Percentiles rank a stretch among this genome's conserved stretches.
These are phyloP conservation scores for Sphenodon punctatus DNA, from an alignment of 2,797 vertebrate genomes.

Conservation along the genomic window DNA sequence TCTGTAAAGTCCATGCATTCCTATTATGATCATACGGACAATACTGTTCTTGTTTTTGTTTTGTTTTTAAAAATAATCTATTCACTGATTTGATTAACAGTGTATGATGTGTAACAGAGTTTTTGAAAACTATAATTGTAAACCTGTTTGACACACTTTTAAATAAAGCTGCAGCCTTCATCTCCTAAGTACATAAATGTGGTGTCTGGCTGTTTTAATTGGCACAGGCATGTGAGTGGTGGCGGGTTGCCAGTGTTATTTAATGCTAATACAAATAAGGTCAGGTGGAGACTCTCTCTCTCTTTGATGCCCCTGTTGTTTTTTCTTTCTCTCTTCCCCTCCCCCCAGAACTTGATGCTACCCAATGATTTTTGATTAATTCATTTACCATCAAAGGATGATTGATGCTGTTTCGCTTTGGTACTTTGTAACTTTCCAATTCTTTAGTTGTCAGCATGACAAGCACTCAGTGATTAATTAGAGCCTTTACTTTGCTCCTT, in stretches of 20 bases:
- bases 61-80: neutral
- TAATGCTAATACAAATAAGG: conserved; percentile 34
- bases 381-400: conserved; percentile 76
- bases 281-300: conserved; percentile 27
- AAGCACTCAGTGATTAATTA: conserved; percentile 75
- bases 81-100: conserved; percentile 35
- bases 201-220: neutral
- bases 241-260: neutral
- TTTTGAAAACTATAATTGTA: neutral
- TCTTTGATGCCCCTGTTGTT: conserved; percentile 38
- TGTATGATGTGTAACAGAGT: conserved; percentile 14
- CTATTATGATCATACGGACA: neutral
- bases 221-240: neutral
- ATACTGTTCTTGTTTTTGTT: neutral
- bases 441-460: conserved; percentile 76
- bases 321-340: conserved; percentile 53
- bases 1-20: neutral
- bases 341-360: conserved; percentile 60
- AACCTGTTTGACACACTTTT: conserved; percentile 2
- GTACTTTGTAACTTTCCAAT: conserved; percentile 71
- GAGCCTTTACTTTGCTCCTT: conserved; percentile 60
- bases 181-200: conserved; percentile 10
- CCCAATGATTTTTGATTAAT: conserved; percentile 75
- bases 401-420: conserved; percentile 74
- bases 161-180: neutral